Conservation (phyloP, 2,113 vertebrate genomes). For the Lycaon pictus region DNA sequence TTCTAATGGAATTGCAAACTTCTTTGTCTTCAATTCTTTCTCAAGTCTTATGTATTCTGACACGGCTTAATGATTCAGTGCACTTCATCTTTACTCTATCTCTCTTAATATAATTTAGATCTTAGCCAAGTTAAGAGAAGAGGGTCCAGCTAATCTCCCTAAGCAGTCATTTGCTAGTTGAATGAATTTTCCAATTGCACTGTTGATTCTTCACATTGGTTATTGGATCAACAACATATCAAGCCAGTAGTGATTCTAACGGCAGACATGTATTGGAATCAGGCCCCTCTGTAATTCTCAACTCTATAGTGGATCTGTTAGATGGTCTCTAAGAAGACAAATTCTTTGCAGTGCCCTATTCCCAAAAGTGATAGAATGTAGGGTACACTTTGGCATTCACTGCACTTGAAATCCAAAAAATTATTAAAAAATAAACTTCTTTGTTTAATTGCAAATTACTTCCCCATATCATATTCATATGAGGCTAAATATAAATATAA, state of each 20-base stretch:
- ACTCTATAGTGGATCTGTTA: not conserved
- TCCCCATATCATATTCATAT: not conserved
- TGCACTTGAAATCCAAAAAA: not conserved
- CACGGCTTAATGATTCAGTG: not conserved
- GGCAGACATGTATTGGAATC: accelerated
- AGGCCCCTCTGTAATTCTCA: not conserved
- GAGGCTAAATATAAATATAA: not conserved
- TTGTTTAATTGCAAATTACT: not conserved
- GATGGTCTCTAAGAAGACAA: not conserved
- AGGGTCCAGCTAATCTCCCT: not conserved
- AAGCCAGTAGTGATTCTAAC: not conserved
- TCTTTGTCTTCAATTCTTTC: not conserved
- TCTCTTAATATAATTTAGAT: not conserved
- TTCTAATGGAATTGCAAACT: not conserved
- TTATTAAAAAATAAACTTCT: not conserved
- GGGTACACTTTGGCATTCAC: not conserved
- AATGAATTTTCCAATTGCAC: accelerated
- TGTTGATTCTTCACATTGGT: not conserved
- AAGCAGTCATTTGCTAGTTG: not conserved
- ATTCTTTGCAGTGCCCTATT: not conserved
- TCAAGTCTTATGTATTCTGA: not conserved
- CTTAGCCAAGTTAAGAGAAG: not conserved
- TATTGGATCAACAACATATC: not conserved
- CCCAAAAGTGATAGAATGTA: not conserved
- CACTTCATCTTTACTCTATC: not conserved